A percentile compares a stretch with the other conserved stretches of the same genome.
Conservation (phyloP, 2,797 vertebrate genomes). For the Hyperoplus lanceolatus region DNA sequence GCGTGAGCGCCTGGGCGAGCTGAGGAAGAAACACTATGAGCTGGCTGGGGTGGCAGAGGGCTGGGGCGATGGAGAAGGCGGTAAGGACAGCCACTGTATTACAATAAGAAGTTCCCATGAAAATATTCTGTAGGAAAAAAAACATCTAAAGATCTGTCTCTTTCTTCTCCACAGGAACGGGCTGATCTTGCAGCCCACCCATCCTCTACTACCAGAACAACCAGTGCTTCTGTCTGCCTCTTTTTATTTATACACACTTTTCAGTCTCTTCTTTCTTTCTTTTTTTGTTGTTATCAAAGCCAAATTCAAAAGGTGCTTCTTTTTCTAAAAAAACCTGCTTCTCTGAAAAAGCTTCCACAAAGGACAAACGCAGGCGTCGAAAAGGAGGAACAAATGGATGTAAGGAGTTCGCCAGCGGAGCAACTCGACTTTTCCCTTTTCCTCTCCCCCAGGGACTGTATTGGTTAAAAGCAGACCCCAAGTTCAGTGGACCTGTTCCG, state of each 20-base stretch:
- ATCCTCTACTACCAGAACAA: conserved; percentile 47
- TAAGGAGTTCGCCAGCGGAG: background rate
- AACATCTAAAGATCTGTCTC: conserved; percentile 2
- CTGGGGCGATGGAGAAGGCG: conserved; percentile 90
- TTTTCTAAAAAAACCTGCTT: conserved; percentile 57
- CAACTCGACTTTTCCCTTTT: background rate
- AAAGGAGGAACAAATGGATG: conserved; percentile 34
- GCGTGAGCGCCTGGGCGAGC: conserved; percentile 93
- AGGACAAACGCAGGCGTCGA: conserved; percentile 26
- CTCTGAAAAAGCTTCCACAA: conserved; percentile 57
- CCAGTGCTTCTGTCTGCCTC: conserved; percentile 64
- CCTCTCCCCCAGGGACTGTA: conserved; percentile 39
- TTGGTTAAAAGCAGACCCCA: conserved; percentile 28
- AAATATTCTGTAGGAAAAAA: background rate
- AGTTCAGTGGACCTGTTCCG: conserved; percentile 32
- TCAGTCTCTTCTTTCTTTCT: conserved; percentile 52
- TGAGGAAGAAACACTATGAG: conserved; percentile 98
- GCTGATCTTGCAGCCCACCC: conserved; percentile 67
- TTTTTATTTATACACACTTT: conserved; percentile 72
- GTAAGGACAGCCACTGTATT: conserved; percentile 46
- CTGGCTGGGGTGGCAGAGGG: conserved; percentile 95
- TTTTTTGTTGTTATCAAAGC: conserved; percentile 74
- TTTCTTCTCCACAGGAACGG: conserved; percentile 74
- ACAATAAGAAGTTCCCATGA: background rate
- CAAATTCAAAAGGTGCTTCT: conserved; percentile 86